phyloP scores from a whole-genome alignment of 2,797 vertebrate genomes.

The Avahi laniger region DNA sequence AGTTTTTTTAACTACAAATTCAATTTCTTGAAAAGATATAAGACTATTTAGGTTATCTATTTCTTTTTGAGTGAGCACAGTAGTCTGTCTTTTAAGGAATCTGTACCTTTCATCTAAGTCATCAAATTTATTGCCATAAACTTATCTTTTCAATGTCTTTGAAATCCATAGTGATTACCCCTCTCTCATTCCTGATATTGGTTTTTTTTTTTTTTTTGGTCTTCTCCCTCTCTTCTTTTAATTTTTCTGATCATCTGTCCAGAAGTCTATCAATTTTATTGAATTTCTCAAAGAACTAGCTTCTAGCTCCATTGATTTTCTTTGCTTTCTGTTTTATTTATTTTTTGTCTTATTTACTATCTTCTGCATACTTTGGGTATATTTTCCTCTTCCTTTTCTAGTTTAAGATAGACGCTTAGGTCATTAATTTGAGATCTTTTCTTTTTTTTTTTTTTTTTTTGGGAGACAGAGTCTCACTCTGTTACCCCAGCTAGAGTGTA shows the following conservation, averaged over 20 bases:
- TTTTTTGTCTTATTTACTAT: not conserved
- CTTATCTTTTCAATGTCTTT: not conserved
- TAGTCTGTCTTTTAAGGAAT: not conserved
- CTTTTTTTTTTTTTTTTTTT: too few relatives aligned
- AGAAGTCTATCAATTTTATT: not conserved
- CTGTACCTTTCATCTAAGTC: not conserved
- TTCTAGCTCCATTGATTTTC: not conserved
- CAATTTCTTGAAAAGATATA: not conserved
- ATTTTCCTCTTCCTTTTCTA: slow-evolving; percentile 10
- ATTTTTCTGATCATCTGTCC: not conserved
- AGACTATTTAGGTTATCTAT: not conserved
- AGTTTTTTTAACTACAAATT: not conserved
- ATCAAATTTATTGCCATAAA: not conserved
- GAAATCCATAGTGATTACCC: not conserved
- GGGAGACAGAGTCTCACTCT: not conserved
- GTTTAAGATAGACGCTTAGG: not conserved
- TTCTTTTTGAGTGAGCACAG: not conserved
- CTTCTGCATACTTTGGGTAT: not conserved
- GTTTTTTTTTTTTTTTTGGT: not conserved
- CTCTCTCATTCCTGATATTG: not conserved
- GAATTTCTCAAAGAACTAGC: not conserved
- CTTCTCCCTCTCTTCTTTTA: not conserved
- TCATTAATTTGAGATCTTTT: not conserved
- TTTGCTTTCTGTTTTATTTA: not conserved
- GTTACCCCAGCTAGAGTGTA: not conserved